A percentile compares a stretch with the other conserved stretches of the same genome.
phyloP scores from a whole-genome alignment of 2,888 invertebrate genomes.

The Drosophila longiperda region DNA sequence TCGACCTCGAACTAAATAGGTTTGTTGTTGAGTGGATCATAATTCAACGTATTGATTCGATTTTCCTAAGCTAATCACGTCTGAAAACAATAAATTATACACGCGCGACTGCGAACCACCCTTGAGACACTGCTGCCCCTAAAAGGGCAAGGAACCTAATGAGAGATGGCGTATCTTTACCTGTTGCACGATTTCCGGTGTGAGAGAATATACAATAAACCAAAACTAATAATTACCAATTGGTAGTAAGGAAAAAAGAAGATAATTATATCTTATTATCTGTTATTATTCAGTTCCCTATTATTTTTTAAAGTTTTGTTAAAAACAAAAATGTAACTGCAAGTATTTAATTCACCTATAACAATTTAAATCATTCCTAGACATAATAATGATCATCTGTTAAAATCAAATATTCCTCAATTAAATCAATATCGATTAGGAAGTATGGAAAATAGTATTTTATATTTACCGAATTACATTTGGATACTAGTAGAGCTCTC shows the following conservation, averaged over 20 bases:
- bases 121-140: not conserved
- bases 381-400: not conserved
- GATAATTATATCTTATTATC: not conserved
- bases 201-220: not conserved
- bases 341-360: no score
- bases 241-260: not conserved
- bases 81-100: not conserved
- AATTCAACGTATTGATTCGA: not conserved
- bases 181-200: slow-evolving; percentile 8
- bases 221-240: not conserved
- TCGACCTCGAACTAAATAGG: not conserved
- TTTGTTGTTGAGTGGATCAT: not conserved
- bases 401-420: no score
- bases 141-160: not conserved
- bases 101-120: not conserved
- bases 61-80: slow-evolving; percentile 1
- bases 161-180: not conserved
- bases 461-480: not conserved
- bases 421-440: not conserved
- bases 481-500: not conserved
- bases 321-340: not conserved
- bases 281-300: not conserved
- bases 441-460: not conserved
- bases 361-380: not conserved
- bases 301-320: not conserved